Conservation (phyloP, 2,888 invertebrate genomes). For the Linnaemya vulpina region DNA sequence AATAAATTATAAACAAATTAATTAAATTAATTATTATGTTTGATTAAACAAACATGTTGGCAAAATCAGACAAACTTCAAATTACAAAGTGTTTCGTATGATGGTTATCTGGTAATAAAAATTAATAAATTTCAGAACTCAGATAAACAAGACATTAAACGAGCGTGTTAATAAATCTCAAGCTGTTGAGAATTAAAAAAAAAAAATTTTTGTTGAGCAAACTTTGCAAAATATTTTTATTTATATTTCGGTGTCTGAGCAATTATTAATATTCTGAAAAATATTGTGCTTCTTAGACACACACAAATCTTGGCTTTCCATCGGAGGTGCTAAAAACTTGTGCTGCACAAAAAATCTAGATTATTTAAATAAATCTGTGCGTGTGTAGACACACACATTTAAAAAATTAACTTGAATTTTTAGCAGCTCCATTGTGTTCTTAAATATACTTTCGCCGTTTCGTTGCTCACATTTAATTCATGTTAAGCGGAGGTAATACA, state of each 20-base stretch:
- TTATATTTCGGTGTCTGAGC: neutral
- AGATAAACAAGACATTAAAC: constrained; percentile 16
- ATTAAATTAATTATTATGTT: constrained; percentile 46
- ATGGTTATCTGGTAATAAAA: constrained; percentile 1
- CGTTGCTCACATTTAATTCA: neutral
- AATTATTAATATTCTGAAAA: neutral
- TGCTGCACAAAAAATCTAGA: constrained; percentile 17
- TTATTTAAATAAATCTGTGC: constrained; percentile 4
- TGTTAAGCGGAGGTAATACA: neutral
- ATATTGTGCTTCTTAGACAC: neutral
- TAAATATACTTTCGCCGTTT: neutral
- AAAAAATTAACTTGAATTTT: constrained; percentile 37
- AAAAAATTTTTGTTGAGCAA: neutral
- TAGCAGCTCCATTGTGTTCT: constrained; percentile 28
- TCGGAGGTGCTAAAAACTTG: constrained; percentile 52
- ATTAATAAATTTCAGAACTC: neutral
- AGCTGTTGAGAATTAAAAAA: neutral
- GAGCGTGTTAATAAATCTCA: constrained; percentile 11
- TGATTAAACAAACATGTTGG: constrained; percentile 14
- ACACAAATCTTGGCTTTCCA: neutral
- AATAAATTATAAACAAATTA: constrained; percentile 64
- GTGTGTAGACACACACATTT: neutral
- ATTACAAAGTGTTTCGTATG: neutral
- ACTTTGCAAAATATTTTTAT: constrained; percentile 2
- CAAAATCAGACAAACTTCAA: constrained; percentile 9